Conservation (phyloP, 2,888 invertebrate genomes). For the Drepanosiphum platanoidis region DNA sequence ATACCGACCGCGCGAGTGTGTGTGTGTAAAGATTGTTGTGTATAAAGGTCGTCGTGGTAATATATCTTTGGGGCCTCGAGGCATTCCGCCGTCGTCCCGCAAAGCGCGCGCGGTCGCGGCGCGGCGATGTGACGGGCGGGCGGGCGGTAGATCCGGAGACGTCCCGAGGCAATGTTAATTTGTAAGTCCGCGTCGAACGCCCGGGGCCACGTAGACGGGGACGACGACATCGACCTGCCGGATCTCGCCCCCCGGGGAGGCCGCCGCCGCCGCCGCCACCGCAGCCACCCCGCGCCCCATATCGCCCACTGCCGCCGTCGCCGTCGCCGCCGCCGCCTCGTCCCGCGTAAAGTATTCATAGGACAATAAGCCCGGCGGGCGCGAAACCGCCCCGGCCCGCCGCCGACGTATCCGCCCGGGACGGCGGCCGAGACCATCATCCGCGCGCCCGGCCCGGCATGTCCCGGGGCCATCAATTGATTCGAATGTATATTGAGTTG, state of each 20-base stretch:
- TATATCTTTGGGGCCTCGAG: constrained; percentile 57
- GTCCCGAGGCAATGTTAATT: constrained; percentile 56
- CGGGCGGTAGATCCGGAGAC: constrained; percentile 41
- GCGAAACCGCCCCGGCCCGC: constrained; percentile 26
- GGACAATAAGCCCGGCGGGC: constrained; percentile 49
- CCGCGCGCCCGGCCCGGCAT: constrained; percentile 29
- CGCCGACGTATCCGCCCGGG: background rate
- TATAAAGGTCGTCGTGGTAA: constrained; percentile 59
- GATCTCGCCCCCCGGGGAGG: constrained; percentile 60
- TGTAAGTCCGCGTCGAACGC: constrained; percentile 61
- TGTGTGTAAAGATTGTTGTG: constrained; percentile 41
- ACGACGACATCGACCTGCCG: constrained; percentile 58
- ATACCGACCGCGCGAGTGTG: background rate
- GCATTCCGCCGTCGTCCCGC: constrained; percentile 33
- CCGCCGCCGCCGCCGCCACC: constrained; percentile 20
- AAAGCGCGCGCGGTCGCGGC: constrained; percentile 25
- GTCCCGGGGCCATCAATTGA: constrained; percentile 55
- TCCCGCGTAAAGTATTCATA: constrained; percentile 50
- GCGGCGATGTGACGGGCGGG: background rate
- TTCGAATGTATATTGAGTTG: constrained; percentile 57
- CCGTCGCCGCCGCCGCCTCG: background rate
- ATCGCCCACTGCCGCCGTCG: constrained; percentile 1
- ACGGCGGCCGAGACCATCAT: constrained; percentile 32
- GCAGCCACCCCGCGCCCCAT: background rate
- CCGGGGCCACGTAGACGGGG: constrained; percentile 53